Evolutionary conservation across 2,113 vertebrate species (phyloP).

Genomic region (Platysternon megacephalum): DNA sequence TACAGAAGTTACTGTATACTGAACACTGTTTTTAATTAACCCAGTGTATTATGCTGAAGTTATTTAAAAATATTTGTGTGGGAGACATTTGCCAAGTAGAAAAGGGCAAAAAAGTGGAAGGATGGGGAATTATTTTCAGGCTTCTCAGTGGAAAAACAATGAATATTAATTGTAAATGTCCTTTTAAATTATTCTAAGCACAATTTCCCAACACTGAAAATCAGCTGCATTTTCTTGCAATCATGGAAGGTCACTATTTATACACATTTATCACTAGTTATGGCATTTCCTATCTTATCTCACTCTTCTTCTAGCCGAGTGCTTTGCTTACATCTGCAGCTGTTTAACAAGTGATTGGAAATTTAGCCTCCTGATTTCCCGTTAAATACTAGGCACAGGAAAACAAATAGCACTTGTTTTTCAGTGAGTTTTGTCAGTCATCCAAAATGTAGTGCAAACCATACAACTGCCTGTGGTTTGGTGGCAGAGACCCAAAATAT

Average conservation of each 20-base stretch:
- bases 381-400: conserved; percentile 85
- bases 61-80: conserved; percentile 25
- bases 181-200: conserved; percentile 60
- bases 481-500: conserved; percentile 79
- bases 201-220: conserved; percentile 47
- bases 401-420: conserved; percentile 90
- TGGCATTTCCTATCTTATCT: conserved; percentile 65
- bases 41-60: conserved; percentile 16
- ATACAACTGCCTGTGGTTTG: conserved; percentile 79
- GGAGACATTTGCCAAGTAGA: conserved; percentile 32
- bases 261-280: conserved; percentile 48
- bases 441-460: conserved; percentile 80
- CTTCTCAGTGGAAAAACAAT: conserved; percentile 5
- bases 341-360: conserved; percentile 86
- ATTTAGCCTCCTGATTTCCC: conserved; percentile 85
- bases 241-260: conserved; percentile 58
- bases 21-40: conserved; percentile 15
- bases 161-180: background rate
- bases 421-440: conserved; percentile 81
- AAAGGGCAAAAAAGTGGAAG: conserved; percentile 41
- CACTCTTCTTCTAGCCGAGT: conserved; percentile 28
- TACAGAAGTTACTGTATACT: background rate
- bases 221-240: conserved; percentile 46
- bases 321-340: conserved; percentile 80
- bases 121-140: conserved; percentile 51